A percentile compares a stretch with the other conserved stretches of the same genome.
phyloP scores from a whole-genome alignment of 2,797 vertebrate genomes.

The Enteromius thamalakanensis region DNA sequence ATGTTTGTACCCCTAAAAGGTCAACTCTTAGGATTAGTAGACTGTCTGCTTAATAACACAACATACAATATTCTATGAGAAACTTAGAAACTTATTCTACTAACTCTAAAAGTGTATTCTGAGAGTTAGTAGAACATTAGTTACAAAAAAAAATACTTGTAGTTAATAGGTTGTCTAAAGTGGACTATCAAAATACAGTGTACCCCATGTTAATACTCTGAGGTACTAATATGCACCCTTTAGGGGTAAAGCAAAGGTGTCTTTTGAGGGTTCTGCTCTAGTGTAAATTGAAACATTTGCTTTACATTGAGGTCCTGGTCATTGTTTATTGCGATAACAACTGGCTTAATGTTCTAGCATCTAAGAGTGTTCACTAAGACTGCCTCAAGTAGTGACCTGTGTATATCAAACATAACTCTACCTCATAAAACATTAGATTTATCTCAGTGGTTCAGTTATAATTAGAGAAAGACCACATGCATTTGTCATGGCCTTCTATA shows the following conservation, averaged over 20 bases:
- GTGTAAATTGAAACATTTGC: not conserved
- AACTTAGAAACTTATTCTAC: no score
- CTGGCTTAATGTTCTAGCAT: not conserved
- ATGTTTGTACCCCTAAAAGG: not conserved
- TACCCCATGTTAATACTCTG: no score
- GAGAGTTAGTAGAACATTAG: no score
- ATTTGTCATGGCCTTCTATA: not conserved
- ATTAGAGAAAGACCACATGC: not conserved
- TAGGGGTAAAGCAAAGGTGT: not conserved
- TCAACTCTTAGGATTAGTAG: no score
- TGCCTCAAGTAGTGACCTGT: no score
- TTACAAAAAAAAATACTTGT: no score
- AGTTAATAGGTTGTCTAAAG: no score
- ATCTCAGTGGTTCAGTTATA: not conserved
- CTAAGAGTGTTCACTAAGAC: not conserved
- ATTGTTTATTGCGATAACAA: not conserved
- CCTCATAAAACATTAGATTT: not conserved
- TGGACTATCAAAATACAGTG: no score
- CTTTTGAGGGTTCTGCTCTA: not conserved
- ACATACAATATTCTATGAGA: no score
- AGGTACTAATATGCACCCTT: not conserved
- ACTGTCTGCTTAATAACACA: no score
- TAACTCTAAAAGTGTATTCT: no score
- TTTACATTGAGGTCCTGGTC: not conserved
- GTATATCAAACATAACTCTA: not conserved